Percentiles rank a stretch among this genome's conserved stretches.
Conservation (phyloP, 2,888 invertebrate genomes). For the Abscondita cerata region DNA sequence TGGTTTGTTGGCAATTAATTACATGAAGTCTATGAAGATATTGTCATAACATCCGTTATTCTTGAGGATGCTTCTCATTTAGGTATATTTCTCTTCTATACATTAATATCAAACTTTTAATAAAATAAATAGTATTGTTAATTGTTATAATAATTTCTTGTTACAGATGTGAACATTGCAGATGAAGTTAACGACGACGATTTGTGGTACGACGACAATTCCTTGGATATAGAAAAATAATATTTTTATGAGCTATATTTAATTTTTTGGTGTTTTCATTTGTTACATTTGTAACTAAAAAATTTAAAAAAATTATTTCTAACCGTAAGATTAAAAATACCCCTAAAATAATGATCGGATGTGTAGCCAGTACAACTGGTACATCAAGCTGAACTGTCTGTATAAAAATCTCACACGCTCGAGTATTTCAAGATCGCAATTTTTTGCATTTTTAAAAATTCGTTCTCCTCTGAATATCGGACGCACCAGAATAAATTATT, state of each 20-base stretch:
- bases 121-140: conserved; percentile 1
- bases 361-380: no score
- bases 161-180: neutral
- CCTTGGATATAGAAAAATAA: neutral
- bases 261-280: neutral
- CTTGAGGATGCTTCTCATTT: conserved; percentile 1
- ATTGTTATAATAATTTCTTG: neutral
- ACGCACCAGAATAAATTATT: no score
- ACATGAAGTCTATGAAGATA: neutral
- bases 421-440: no score
- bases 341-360: no score
- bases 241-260: neutral
- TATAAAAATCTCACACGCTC: no score
- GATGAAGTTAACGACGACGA: neutral
- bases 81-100: conserved; percentile 2
- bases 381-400: no score
- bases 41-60: no score
- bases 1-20: conserved; percentile 3
- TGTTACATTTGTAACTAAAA: no score
- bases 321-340: no score
- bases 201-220: neutral
- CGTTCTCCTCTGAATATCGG: no score
- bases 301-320: no score
- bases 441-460: no score
- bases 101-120: neutral